Evolutionary conservation across 2,113 vertebrate species (phyloP).

Genomic region (Capra hircus): DNA sequence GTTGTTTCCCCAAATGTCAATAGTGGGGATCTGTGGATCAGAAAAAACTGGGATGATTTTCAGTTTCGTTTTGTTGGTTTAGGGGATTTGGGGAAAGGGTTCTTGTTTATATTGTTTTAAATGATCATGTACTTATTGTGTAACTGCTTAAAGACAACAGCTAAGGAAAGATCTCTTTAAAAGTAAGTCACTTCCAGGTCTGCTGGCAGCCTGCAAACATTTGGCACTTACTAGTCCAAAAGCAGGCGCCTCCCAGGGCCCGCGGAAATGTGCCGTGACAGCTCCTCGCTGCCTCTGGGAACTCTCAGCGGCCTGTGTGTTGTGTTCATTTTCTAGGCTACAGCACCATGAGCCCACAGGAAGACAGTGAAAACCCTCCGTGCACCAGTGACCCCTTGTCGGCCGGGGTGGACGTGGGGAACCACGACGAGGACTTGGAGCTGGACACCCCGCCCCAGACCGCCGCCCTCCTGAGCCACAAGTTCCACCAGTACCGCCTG

Average conservation of each 20-base stretch:
- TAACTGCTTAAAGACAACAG: neutral
- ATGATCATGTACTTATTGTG: neutral
- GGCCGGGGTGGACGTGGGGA: slow-evolving; percentile 92
- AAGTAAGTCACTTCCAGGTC: neutral
- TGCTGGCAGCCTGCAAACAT: neutral
- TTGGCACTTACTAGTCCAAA: accelerated
- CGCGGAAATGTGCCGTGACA: neutral
- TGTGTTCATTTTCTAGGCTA: slow-evolving; percentile 84
- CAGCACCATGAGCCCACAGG: slow-evolving; percentile 99
- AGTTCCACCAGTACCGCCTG: slow-evolving; percentile 93
- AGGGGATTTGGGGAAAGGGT: neutral
- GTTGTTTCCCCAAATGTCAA: neutral
- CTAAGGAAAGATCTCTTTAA: neutral
- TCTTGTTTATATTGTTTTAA: neutral
- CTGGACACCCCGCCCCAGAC: slow-evolving; percentile 96
- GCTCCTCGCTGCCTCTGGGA: neutral
- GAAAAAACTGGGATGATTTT: neutral
- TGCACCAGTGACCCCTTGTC: slow-evolving; percentile 95
- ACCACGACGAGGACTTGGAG: slow-evolving; percentile 96
- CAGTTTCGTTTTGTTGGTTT: neutral
- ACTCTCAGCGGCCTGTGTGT: neutral
- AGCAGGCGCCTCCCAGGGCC: neutral
- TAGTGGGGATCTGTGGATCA: neutral
- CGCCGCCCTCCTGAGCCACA: slow-evolving; percentile 95
- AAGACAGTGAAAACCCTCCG: slow-evolving; percentile 97